Base-by-base conservation (phyloP, 2,113 vertebrate genomes). In the Siphamia tubifer region DNA sequence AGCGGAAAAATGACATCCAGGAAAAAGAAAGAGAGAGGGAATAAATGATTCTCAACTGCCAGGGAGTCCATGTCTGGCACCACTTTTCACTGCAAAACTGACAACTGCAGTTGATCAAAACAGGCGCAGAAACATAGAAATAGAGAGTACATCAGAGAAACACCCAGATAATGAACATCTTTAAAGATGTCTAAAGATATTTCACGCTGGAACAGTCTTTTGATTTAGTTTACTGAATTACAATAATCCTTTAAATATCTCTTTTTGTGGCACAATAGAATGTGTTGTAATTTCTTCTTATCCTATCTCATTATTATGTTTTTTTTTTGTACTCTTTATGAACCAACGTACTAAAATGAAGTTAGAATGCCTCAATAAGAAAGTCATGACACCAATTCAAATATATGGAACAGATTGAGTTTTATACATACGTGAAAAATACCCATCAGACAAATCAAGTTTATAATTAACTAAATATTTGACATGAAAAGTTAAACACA, bases 1-100 rank as follows among this genome's bases (percentile, higher is more conserved):
- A 87, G 64, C 39, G 53, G 72, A 74, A 79, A 83, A 87, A 84
- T 83, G 72, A 84, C 80, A 87, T 77, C 55, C 79, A 76, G 74
- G 52, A 17, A 67, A 74, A 76, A 67, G 13, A 34, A 51, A 34
- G 32, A 77, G 49, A 42, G 56, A 53, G 53, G 51, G 15, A 54
- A 81, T 72, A 52, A 79, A 83, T 79, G 73, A 82, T 31, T 42
- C 65, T 68, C 24, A 56, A 52, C 23, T 60, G 68, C 63, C 42
- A 66, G 43, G 48, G 48, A 83, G 69, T 67, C 60, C 21, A 15
- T 68, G 68, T 64, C 47, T 77, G 68, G 76, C 57, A 72, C 25
- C 54, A 40, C 60, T 76, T 83, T 82, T 80, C 40, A 77, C 56
- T 52, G 51, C 24, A 55, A 63, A 57, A 72, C 36, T 69, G 86